Percentiles rank a stretch among this genome's conserved stretches.
phyloP scores from a whole-genome alignment of 1,140 invertebrate species.

The Bathynomus jamesi region DNA sequence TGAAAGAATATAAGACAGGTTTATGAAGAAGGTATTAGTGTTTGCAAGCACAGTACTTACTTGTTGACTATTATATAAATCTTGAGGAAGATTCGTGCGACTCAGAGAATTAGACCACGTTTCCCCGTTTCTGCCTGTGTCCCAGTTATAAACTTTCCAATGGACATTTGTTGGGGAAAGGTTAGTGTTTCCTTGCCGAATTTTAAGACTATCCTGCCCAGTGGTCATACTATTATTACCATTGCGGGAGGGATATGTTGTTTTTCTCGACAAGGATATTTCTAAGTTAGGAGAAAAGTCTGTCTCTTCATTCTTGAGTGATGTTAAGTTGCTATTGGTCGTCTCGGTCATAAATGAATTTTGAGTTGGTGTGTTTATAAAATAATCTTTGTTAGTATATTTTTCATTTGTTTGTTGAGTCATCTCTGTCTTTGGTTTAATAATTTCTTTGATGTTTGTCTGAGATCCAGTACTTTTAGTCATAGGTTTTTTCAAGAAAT shows the following conservation, averaged over 20 bases:
- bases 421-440: too few relatives aligned
- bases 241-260: not conserved
- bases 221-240: not conserved
- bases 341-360: too few relatives aligned
- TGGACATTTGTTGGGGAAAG: constrained; percentile 24
- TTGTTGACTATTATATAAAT: constrained; percentile 19
- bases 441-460: too few relatives aligned
- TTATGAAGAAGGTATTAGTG: not conserved
- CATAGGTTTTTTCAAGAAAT: not conserved
- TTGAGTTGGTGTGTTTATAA: too few relatives aligned
- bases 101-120: constrained; percentile 23
- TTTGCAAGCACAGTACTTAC: constrained; percentile 14
- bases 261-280: not conserved
- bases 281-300: not conserved
- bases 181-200: constrained; percentile 6
- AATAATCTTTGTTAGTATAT: too few relatives aligned
- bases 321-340: too few relatives aligned
- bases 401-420: too few relatives aligned
- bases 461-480: not conserved
- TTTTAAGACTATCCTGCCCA: not conserved
- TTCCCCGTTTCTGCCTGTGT: constrained; percentile 20
- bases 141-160: constrained; percentile 33
- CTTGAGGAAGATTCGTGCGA: constrained; percentile 15
- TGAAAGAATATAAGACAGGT: too few relatives aligned
- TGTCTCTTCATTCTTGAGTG: not conserved